Evolutionary conservation across 2,888 invertebrate genomes (phyloP), one percentile per base, ranked within the genome.

Genomic region (Ariolimax columbianus): DNA sequence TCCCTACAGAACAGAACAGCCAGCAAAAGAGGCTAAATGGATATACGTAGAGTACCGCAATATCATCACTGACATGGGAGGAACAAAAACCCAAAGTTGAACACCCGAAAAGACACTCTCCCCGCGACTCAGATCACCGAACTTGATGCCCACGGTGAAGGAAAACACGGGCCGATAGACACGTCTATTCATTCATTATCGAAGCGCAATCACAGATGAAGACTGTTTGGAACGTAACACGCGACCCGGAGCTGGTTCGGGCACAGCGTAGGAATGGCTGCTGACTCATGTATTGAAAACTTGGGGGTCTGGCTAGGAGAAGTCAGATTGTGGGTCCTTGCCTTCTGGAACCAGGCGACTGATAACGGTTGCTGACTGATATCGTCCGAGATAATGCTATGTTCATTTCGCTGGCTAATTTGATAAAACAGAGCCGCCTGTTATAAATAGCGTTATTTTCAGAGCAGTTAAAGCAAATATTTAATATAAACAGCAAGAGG

Each of bases 361-460:
- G 75, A 75, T 77, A 77, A 47, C n/a, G 19, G 11, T n/a, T 51
- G 33, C 77, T 36, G 55, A 3, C 55, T 38, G 77, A 77, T 77
- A 77, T 47, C 77, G 38, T 19, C 3, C 1, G 43, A 73, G 82
- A 73, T 68, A 80, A 70, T 43, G 47, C 47, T 47, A 40, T 38
- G 55, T 63, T 78, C 63, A 59, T 51, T 78, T 78, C 63, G 55
- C 59, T 38, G 59, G 63, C 78, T 78, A 78, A 78, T 78, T 78
- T 78, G 78, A 78, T 78, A 78, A 78, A 78, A 78, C 78, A 78
- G 55, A 78, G 36, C 17, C 40, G 23, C 38, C 59, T 40, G 51
- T 78, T 78, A 78, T 78, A 78, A 78, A 78, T 78, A 78, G 78
- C 63, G 51, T 59, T 36, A 55, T 78, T 63, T 78, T 40, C 78